A percentile compares a stretch with the other conserved stretches of the same genome.
Evolutionary conservation across 2,888 invertebrate species (phyloP).

Genomic region (Drosophila neotestacea): DNA sequence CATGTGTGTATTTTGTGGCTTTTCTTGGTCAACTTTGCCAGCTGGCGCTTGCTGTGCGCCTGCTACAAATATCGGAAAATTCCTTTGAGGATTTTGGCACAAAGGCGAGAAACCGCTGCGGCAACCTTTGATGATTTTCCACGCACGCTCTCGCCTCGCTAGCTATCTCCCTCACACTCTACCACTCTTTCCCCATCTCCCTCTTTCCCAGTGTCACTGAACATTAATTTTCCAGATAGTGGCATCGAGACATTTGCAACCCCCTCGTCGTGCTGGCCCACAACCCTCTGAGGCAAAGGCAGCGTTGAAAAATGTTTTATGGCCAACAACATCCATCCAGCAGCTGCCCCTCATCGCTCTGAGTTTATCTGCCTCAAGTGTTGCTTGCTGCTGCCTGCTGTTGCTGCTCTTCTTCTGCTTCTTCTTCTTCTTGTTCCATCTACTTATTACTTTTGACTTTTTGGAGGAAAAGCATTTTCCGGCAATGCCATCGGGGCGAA

Average conservation of each 20-base stretch:
- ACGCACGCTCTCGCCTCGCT: slow-evolving; percentile 55
- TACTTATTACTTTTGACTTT: slow-evolving; percentile 80
- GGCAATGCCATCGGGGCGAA: slow-evolving; percentile 27
- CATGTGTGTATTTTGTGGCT: slow-evolving; percentile 53
- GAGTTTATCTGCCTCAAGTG: slow-evolving; percentile 62
- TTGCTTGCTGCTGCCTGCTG: slow-evolving; percentile 39
- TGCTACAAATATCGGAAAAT: slow-evolving; percentile 84
- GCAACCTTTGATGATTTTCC: slow-evolving; percentile 82
- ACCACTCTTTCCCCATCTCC: slow-evolving; percentile 3
- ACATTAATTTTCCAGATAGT: slow-evolving; percentile 72
- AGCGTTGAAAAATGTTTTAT: slow-evolving; percentile 73
- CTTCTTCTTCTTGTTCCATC: slow-evolving; percentile 56
- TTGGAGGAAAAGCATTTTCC: slow-evolving; percentile 79
- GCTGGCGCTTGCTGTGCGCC: slow-evolving; percentile 75
- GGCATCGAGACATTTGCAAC: slow-evolving; percentile 68
- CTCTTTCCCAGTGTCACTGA: slow-evolving; percentile 6
- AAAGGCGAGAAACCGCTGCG: slow-evolving; percentile 79
- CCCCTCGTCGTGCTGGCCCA: slow-evolving; percentile 53
- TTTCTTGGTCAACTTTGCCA: slow-evolving; percentile 75
- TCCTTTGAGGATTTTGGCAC: slow-evolving; percentile 84
- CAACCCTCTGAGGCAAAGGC: slow-evolving; percentile 36
- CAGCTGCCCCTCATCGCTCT: slow-evolving; percentile 28
- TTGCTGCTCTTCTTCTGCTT: slow-evolving; percentile 28
- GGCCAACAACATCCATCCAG: slow-evolving; percentile 48
- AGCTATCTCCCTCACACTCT: slow-evolving; percentile 19